phyloP scores from a whole-genome alignment of 1,140 invertebrate species.

The Nautilus pompilius region DNA sequence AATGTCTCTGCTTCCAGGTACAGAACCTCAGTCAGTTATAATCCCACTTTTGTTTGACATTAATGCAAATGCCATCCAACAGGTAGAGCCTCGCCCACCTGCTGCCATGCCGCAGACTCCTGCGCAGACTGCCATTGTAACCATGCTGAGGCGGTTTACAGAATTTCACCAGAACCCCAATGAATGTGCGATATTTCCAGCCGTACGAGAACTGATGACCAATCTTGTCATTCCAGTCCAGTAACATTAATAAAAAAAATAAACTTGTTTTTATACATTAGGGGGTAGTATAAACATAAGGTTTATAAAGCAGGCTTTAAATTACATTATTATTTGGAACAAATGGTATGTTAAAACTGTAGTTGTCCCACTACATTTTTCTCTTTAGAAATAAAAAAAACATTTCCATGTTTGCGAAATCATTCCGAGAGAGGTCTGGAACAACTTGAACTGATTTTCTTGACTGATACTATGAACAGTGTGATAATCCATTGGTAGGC shows the following conservation, averaged over 20 bases:
- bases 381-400: constrained; percentile 3
- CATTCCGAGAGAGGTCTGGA: constrained; percentile 8
- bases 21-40: constrained; percentile 75
- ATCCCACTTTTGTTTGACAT: constrained; percentile 87
- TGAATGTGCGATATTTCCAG: constrained; percentile 85
- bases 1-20: constrained; percentile 61
- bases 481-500: too few species aligned
- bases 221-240: constrained; percentile 63
- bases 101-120: constrained; percentile 51
- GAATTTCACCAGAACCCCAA: constrained; percentile 62
- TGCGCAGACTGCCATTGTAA: constrained; percentile 58
- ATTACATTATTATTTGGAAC: too few species aligned
- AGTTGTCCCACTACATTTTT: constrained; percentile 1
- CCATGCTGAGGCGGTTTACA: constrained; percentile 70
- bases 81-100: constrained; percentile 73
- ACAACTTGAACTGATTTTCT: too few species aligned
- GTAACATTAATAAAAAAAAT: background rate
- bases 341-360: too few species aligned
- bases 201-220: constrained; percentile 78
- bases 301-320: background rate
- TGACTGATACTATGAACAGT: too few species aligned
- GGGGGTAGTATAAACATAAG: constrained; percentile 7
- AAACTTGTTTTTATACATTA: background rate
- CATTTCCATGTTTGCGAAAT: constrained; percentile 8
- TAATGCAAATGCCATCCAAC: constrained; percentile 76